Base-by-base conservation (phyloP, 2,888 invertebrate species). In the Lepidonotus clava region DNA sequence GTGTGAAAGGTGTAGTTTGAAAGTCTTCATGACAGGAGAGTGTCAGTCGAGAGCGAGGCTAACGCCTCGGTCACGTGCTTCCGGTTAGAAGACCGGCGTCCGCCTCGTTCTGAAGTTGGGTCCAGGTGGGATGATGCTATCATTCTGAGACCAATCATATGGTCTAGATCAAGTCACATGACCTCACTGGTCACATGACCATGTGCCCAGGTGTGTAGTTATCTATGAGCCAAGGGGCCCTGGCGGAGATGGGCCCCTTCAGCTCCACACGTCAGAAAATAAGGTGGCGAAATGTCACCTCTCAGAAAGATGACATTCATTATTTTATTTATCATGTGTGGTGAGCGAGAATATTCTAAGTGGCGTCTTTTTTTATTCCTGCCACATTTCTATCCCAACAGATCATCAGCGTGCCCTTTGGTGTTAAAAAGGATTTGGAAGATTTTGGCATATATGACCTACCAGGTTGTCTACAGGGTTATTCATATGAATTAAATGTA, bases 1-100 rank as follows among this genome's bases (percentile, higher is more conserved):
- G 53, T 28, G 61, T 61, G 61, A 61, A 32, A 32, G 28, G 61
- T 61, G 61, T 61, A 61, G 61, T 38, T 76, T 38, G 11, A 40
- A 38, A n/a, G 40, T 38, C 76, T 40, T 28, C 38, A n/a, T 38
- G 76, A 76, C 76, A 76, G 76, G 76, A 76, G 76, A 76, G 76
- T 76, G 76, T 76, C 76, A 76, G 76, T 76, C 76, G 2, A 61
- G 32, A n/a, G 61, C 38, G 14, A 40, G n/a, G 38, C 76, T 2
- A 6, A 1, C 1, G 38, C 24, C 34, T 51, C 51, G 51, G 46
- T 80, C 51, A 71, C 71, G 71, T 71, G 71, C 36, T 71, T 71
- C 71, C 71, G 71, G 71, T 71, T 71, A 71, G 71, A 11, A 38
- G 36, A 34, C 18, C 36, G 66, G 36, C 36, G n/a, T n/a, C 36